Conservation (phyloP, 2,888 invertebrate species). For the Drosophila kuntzei region DNA sequence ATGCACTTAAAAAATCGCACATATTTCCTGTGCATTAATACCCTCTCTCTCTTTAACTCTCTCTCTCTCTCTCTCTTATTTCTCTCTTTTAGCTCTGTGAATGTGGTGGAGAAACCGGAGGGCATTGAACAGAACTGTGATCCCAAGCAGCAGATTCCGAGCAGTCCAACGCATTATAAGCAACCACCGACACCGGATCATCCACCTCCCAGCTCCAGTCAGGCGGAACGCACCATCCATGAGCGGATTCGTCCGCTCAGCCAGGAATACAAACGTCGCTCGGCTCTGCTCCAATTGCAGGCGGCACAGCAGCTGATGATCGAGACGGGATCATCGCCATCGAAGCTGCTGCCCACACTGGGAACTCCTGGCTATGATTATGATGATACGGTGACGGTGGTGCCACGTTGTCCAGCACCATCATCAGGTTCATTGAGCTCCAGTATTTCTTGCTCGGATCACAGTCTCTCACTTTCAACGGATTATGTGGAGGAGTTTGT, state of each 20-base stretch:
- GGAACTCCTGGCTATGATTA: conserved; percentile 75
- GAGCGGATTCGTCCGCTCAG: conserved; percentile 95
- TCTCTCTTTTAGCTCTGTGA: conserved; percentile 55
- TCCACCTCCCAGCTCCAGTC: conserved; percentile 95
- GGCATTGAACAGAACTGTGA: conserved; percentile 78
- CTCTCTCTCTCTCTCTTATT: not conserved
- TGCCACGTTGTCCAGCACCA: conserved; percentile 70
- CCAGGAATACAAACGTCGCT: conserved; percentile 89
- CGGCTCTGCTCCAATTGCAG: conserved; percentile 75
- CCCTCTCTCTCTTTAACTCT: too few species aligned
- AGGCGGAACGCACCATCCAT: conserved; percentile 95
- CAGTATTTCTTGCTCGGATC: conserved; percentile 90
- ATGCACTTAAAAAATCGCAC: too few species aligned
- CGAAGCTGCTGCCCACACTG: conserved; percentile 68
- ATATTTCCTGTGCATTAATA: too few species aligned
- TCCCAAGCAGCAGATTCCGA: conserved; percentile 87
- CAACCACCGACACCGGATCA: conserved; percentile 98
- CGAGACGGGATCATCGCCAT: conserved; percentile 80
- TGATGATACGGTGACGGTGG: conserved; percentile 79
- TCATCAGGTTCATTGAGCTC: conserved; percentile 90
- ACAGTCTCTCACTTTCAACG: conserved; percentile 88
- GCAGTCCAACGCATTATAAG: conserved; percentile 95
- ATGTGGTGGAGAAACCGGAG: conserved; percentile 61
- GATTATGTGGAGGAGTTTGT: conserved; percentile 94
- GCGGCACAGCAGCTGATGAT: conserved; percentile 78